Evolutionary conservation across 1,140 invertebrate species (phyloP).

Genomic region (Rhagoletis pomonella): DNA sequence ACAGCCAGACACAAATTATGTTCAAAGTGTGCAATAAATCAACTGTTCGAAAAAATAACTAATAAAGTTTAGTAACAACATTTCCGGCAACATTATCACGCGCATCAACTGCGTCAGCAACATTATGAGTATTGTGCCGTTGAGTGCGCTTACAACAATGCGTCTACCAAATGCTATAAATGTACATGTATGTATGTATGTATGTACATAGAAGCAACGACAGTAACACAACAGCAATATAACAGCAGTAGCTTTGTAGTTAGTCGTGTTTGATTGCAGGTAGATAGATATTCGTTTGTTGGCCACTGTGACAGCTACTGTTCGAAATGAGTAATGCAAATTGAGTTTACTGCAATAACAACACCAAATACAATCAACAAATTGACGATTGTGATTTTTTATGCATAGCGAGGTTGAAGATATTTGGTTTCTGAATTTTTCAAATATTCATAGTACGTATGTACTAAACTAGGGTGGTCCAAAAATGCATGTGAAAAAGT

Average conservation of each 20-base stretch:
- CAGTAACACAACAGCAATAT: no score
- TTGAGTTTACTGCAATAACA: background rate
- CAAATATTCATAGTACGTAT: no score
- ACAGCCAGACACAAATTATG: background rate
- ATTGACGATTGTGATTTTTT: background rate
- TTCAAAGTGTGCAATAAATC: constrained; percentile 14
- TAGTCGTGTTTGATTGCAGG: background rate
- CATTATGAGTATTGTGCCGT: constrained; percentile 6
- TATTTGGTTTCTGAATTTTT: no score
- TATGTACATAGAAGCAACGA: background rate
- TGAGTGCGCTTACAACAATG: background rate
- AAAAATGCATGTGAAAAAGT: no score
- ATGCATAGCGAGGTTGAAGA: no score
- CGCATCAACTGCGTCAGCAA: background rate
- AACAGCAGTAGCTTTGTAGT: background rate
- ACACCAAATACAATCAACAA: background rate
- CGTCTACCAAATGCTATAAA: no score
- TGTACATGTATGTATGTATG: background rate
- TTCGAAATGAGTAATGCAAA: constrained; percentile 21
- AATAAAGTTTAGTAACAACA: background rate
- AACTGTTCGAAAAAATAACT: background rate
- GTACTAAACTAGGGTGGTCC: no score
- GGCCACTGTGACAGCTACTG: background rate
- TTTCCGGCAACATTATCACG: constrained; percentile 46
- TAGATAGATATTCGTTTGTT: background rate